These are phyloP conservation scores for Lochmaea crataegi DNA, from an alignment of 2,888 invertebrate species.

Conservation along the genomic window DNA sequence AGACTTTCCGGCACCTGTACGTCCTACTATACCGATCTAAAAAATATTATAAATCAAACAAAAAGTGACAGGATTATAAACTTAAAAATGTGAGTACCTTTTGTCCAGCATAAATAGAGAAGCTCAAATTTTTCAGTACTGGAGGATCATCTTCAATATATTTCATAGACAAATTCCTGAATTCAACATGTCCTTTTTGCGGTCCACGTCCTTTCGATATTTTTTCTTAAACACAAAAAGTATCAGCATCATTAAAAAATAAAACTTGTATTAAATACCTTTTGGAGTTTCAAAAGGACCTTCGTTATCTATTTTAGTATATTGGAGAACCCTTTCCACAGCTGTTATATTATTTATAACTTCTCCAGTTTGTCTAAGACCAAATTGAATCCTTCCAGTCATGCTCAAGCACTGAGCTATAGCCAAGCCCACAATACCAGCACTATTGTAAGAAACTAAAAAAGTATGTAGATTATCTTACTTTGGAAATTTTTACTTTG, in stretches of 20 bases:
- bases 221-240: constrained; percentile 20
- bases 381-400: constrained; percentile 82
- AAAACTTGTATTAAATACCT: constrained; percentile 32
- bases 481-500: not conserved
- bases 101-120: constrained; percentile 72
- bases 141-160: constrained; percentile 73
- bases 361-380: constrained; percentile 83
- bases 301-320: constrained; percentile 80
- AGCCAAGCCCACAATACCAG: constrained; percentile 56
- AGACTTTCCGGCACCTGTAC: constrained; percentile 91
- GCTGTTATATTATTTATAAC: constrained; percentile 79
- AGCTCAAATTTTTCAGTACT: constrained; percentile 75
- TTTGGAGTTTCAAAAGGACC: constrained; percentile 70
- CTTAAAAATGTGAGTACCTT: constrained; percentile 66
- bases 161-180: constrained; percentile 71
- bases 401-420: constrained; percentile 42
- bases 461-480: not conserved
- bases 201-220: constrained; percentile 73
- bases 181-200: constrained; percentile 69
- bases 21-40: constrained; percentile 85
- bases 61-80: not conserved
- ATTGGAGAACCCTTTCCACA: constrained; percentile 83
- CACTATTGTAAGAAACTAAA: constrained; percentile 41
- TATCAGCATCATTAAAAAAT: not conserved
- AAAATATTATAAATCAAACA: constrained; percentile 34